A percentile compares a stretch with the other conserved stretches of the same genome.
phyloP scores from a whole-genome alignment of 2,888 invertebrate genomes.

The Drosophila subquinaria region DNA sequence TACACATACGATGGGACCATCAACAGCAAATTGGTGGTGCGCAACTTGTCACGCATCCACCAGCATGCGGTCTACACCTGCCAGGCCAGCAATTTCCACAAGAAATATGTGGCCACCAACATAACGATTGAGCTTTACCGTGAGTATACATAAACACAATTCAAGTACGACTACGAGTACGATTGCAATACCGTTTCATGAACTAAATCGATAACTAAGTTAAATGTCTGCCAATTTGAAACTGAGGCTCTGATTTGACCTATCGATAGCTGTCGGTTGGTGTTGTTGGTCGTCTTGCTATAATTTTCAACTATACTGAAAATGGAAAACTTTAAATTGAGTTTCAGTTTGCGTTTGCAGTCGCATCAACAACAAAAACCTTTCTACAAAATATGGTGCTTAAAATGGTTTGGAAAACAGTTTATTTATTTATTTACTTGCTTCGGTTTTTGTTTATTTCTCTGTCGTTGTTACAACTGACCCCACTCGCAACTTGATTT shows the following conservation, averaged over 20 bases:
- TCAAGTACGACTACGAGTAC: too few relatives aligned
- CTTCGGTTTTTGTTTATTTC: constrained; percentile 4
- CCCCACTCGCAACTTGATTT: constrained; percentile 42
- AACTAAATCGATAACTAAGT: constrained; percentile 61
- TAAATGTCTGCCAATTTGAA: constrained; percentile 4
- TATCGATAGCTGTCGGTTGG: constrained; percentile 7
- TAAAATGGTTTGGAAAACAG: constrained; percentile 64
- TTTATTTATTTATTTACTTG: constrained; percentile 61
- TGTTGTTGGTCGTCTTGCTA: constrained; percentile 6
- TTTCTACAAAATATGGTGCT: constrained; percentile 58
- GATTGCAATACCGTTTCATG: background rate
- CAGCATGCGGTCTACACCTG: constrained; percentile 91
- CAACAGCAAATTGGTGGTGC: constrained; percentile 88
- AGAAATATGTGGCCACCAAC: constrained; percentile 88
- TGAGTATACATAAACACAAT: constrained; percentile 86
- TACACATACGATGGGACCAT: constrained; percentile 86
- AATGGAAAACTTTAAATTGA: constrained; percentile 50
- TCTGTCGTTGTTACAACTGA: constrained; percentile 25
- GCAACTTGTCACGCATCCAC: constrained; percentile 89
- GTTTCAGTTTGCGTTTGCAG: constrained; percentile 39
- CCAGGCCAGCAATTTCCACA: constrained; percentile 89
- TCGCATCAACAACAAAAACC: constrained; percentile 15
- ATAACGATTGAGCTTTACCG: constrained; percentile 91
- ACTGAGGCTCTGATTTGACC: constrained; percentile 10
- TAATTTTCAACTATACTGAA: constrained; percentile 20